Percentiles rank a stretch among this genome's conserved stretches.
These are phyloP conservation scores for Caradrina clavipalpis DNA, from an alignment of 2,888 invertebrate species.

Conservation along the genomic window DNA sequence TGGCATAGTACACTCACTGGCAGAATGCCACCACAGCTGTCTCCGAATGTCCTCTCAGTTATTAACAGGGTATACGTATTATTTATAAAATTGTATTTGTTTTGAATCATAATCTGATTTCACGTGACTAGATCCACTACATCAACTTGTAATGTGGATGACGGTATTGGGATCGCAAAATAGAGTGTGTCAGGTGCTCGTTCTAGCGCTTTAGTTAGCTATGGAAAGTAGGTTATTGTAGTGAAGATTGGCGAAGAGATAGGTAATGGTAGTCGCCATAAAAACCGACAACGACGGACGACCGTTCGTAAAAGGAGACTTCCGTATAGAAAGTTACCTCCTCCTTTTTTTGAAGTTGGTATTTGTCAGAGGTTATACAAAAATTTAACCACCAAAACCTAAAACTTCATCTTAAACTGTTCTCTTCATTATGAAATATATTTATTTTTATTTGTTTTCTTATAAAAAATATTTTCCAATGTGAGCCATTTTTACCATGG, in stretches of 20 bases:
- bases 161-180: constrained; percentile 42
- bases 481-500: too few species aligned
- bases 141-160: constrained; percentile 56
- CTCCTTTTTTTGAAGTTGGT: too few species aligned
- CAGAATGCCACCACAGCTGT: constrained; percentile 84
- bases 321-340: too few species aligned
- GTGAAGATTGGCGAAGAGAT: background rate
- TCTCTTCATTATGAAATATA: too few species aligned
- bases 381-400: too few species aligned
- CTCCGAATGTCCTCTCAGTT: constrained; percentile 76
- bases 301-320: background rate
- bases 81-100: constrained; percentile 88
- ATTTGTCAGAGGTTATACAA: too few species aligned
- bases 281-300: too few species aligned
- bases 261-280: too few species aligned
- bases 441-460: too few species aligned
- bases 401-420: too few species aligned
- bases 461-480: too few species aligned
- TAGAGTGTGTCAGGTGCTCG: constrained; percentile 46
- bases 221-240: constrained; percentile 36
- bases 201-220: constrained; percentile 15
- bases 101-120: constrained; percentile 81
- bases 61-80: constrained; percentile 74
- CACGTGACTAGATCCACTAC: constrained; percentile 74
- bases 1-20: constrained; percentile 79